Conservation (phyloP, 2,888 invertebrate species). For the Drosophila merina region DNA sequence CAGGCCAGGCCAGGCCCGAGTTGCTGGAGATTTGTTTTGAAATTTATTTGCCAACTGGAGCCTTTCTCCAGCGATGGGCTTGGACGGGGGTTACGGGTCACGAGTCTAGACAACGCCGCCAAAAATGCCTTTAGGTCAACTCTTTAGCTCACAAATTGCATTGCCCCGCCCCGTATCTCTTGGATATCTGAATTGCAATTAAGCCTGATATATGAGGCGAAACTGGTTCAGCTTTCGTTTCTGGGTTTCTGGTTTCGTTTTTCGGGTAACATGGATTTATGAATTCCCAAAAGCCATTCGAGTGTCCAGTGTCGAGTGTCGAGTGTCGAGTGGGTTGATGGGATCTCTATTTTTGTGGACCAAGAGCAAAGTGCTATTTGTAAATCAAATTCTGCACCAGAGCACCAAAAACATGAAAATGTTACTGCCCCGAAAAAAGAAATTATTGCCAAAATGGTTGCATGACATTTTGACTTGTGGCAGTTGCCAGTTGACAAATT, state of each 20-base stretch:
- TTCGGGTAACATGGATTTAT: constrained; percentile 36
- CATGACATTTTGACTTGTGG: constrained; percentile 23
- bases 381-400: constrained; percentile 32
- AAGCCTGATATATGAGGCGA: constrained; percentile 43
- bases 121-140: constrained; percentile 32
- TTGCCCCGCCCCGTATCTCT: not conserved
- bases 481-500: constrained; percentile 16
- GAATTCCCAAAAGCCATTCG: constrained; percentile 27
- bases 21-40: constrained; percentile 9
- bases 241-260: constrained; percentile 14
- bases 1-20: constrained; percentile 9
- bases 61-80: not conserved
- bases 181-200: constrained; percentile 41
- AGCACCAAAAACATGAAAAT: constrained; percentile 25
- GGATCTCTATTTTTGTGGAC: not conserved
- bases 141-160: constrained; percentile 37
- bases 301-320: constrained; percentile 4
- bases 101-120: constrained; percentile 14
- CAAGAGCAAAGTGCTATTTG: constrained; percentile 27
- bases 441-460: constrained; percentile 24
- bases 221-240: constrained; percentile 36
- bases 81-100: not conserved
- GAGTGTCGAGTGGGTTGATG: constrained; percentile 6
- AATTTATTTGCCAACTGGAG: constrained; percentile 24
- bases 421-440: not conserved